phyloP scores from a whole-genome alignment of 2,888 invertebrate species.

The Theodoxus fluviatilis region DNA sequence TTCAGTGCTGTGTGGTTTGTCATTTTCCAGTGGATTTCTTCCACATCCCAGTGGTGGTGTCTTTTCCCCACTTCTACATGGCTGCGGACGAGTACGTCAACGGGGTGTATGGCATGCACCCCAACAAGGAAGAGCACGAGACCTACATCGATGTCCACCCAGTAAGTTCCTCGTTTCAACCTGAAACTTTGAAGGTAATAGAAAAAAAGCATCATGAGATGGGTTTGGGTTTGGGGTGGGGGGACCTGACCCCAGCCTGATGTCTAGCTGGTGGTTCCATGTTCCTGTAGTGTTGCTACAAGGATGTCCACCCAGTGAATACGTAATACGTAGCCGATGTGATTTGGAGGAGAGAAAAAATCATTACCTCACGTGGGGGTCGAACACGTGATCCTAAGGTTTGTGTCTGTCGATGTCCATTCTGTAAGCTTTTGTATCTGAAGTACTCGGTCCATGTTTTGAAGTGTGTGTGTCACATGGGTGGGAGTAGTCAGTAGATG shows the following conservation, averaged over 20 bases:
- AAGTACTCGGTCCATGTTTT: too few relatives aligned
- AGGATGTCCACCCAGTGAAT: too few relatives aligned
- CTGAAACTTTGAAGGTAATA: neutral
- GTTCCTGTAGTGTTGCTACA: too few relatives aligned
- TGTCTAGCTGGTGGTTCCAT: neutral
- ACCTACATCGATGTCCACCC: slow-evolving; percentile 54
- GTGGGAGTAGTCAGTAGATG: too few relatives aligned
- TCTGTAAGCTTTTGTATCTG: too few relatives aligned
- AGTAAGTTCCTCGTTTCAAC: slow-evolving; percentile 38
- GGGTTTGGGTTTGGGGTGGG: neutral
- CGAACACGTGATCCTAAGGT: too few relatives aligned
- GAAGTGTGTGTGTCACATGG: too few relatives aligned
- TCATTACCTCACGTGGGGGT: too few relatives aligned
- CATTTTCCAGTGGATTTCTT: slow-evolving; percentile 53
- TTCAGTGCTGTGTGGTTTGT: too few relatives aligned
- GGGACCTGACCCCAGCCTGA: neutral
- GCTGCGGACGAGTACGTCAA: slow-evolving; percentile 43
- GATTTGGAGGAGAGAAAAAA: neutral
- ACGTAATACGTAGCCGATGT: too few relatives aligned
- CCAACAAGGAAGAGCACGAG: slow-evolving; percentile 45
- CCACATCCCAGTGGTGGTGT: slow-evolving; percentile 51
- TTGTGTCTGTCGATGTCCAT: too few relatives aligned
- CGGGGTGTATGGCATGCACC: slow-evolving; percentile 47
- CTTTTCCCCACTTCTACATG: slow-evolving; percentile 59
- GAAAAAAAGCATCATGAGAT: neutral